phyloP scores from a whole-genome alignment of 2,888 invertebrate species.

The Caenorhabditis plicata region DNA sequence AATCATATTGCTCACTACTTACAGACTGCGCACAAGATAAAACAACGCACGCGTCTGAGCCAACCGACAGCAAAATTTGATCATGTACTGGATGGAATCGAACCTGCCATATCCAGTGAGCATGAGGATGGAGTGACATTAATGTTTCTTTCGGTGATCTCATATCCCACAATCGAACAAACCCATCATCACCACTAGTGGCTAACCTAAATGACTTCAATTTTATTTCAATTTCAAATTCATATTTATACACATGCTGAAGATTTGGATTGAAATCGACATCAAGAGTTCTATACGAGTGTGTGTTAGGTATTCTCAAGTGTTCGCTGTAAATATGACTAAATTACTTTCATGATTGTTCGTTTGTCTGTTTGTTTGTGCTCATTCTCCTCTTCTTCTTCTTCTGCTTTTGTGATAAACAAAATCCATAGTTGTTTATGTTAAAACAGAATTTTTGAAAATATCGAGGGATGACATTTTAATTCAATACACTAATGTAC shows the following conservation, averaged over 20 bases:
- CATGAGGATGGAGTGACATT: conserved; percentile 72
- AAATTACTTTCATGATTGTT: too few species aligned
- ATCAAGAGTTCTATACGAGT: conserved; percentile 83
- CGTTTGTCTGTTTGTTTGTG: too few species aligned
- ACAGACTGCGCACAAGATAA: conserved; percentile 71
- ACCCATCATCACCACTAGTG: conserved; percentile 92
- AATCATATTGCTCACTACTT: conserved; percentile 33
- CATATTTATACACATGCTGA: conserved; percentile 66
- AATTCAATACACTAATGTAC: too few species aligned
- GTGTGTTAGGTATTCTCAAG: conserved; percentile 84
- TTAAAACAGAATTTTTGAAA: too few species aligned
- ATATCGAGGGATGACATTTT: too few species aligned
- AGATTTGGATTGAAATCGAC: conserved; percentile 93
- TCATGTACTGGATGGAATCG: conserved; percentile 92
- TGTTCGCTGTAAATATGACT: conserved; percentile 71
- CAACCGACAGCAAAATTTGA: conserved; percentile 87
- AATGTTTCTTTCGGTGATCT: conserved; percentile 76
- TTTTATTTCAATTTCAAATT: neutral
- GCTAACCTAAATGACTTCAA: conserved; percentile 71
- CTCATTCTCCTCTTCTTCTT: too few species aligned
- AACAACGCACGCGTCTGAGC: conserved; percentile 89
- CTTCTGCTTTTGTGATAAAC: too few species aligned
- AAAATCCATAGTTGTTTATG: too few species aligned
- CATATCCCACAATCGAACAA: conserved; percentile 92
- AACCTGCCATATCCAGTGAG: conserved; percentile 68